Conservation (phyloP, 2,888 invertebrate species). For the Drosophila niveifrons region DNA sequence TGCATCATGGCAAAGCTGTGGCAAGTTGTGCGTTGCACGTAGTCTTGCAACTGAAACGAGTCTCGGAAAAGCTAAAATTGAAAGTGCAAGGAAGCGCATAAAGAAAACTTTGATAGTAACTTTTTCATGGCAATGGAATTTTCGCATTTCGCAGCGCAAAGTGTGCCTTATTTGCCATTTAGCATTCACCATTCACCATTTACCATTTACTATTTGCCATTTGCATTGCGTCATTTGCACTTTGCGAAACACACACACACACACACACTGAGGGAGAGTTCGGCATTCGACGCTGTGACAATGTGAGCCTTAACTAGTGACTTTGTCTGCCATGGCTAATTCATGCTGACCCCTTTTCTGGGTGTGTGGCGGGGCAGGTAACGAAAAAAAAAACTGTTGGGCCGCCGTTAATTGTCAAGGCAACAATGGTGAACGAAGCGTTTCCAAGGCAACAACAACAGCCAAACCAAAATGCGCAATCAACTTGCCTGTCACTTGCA, state of each 20-base stretch:
- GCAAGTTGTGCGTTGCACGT: conserved; percentile 29
- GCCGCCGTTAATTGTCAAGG: conserved; percentile 76
- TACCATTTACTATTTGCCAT: conserved; percentile 43
- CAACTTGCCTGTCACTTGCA: conserved; percentile 51
- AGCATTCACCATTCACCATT: conserved; percentile 36
- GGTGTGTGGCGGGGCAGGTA: not conserved
- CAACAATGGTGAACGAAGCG: conserved; percentile 57
- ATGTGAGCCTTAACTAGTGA: conserved; percentile 33
- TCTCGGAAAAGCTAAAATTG: conserved; percentile 28
- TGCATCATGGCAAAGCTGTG: conserved; percentile 34
- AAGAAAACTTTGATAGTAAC: conserved; percentile 44
- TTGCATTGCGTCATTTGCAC: conserved; percentile 75
- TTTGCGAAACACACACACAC: not conserved
- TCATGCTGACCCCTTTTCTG: conserved; percentile 52
- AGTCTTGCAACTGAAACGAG: conserved; percentile 27
- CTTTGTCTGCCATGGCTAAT: conserved; percentile 58
- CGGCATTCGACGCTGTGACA: conserved; percentile 9
- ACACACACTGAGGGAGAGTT: not conserved
- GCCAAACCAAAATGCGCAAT: conserved; percentile 59
- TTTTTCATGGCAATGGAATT: conserved; percentile 42
- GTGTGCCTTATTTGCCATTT: conserved; percentile 42
- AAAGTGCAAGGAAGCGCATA: conserved; percentile 53
- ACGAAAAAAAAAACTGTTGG: conserved; percentile 36
- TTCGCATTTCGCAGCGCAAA: conserved; percentile 41
- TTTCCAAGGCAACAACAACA: conserved; percentile 65